Base-by-base conservation (phyloP, 2,888 invertebrate species). In the Thalpophila matura region DNA sequence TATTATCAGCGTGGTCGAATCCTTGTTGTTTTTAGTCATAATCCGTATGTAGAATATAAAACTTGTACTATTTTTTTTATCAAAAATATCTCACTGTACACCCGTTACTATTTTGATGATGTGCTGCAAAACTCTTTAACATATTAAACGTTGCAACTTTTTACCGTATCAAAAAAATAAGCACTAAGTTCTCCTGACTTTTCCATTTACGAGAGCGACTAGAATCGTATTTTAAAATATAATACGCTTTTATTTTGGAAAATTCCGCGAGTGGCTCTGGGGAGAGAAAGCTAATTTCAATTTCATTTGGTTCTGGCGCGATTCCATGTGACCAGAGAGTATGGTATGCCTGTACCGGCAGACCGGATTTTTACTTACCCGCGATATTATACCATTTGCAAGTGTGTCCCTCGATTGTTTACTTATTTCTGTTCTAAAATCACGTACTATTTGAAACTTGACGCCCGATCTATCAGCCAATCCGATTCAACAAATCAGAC, bases 271-370 rank as follows among this genome's bases (percentile, higher is more conserved):
- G 87, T 88, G 92, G 91, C 94, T 92, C 93, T 84, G 58, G 94
- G 94, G 94, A 94, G 92, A 84, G 92, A 90, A 93, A 94, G 93
- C 94, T 94, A 94, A 94, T 94, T 94, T 94, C 94, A 94, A 94
- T 94, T 94, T 94, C 94, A 94, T 94, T 94, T 94, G 94, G 94
- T 93, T 92, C 94, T 94, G 94, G 94, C 94, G 94, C 92, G 88
- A 90, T 92, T 94, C 94, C 94, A 94, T 94, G 93, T 90, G 85
- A 65, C 50, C 92, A 91, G 56, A 93, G 94, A 93, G 47, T 76
- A 75, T 54, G 67, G 59, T 9, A 57, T 38, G 42, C 27, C 27
- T 27, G 29, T 37, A 31, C 50, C 16, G 59, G 37, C 35, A 72
- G 72, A 68, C 29, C 35, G 38, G 72, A 35, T 51, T 43, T 54